These are phyloP conservation scores for Gobius niger DNA, from an alignment of 2,113 vertebrate species.

Conservation along the genomic window DNA sequence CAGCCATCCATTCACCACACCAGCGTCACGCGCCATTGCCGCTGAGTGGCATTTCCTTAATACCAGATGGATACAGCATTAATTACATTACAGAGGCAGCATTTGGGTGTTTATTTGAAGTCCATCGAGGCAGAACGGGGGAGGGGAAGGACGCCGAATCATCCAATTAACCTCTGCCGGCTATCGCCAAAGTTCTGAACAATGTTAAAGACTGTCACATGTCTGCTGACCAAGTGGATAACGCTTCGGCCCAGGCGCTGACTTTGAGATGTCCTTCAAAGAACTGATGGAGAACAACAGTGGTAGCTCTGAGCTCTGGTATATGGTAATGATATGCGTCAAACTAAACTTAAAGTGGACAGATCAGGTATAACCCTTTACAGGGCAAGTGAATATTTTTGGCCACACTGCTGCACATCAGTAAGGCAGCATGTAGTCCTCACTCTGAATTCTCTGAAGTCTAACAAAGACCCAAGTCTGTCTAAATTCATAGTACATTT, in stretches of 20 bases:
- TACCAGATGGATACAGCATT: constrained; percentile 61
- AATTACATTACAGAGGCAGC: constrained; percentile 59
- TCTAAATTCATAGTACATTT: no score
- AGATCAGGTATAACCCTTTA: no score
- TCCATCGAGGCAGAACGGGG: constrained; percentile 56
- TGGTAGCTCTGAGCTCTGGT: neutral
- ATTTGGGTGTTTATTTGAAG: constrained; percentile 60
- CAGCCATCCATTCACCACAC: constrained; percentile 42
- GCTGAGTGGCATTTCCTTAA: constrained; percentile 58
- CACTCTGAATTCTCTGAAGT: no score
- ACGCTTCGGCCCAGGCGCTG: neutral
- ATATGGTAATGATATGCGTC: no score
- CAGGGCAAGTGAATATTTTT: no score
- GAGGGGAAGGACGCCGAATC: constrained; percentile 43
- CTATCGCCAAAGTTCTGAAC: constrained; percentile 39
- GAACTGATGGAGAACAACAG: neutral
- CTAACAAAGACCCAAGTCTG: no score
- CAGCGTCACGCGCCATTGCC: constrained; percentile 41
- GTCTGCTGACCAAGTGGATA: constrained; percentile 1
- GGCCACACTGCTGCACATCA: no score
- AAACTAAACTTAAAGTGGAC: no score
- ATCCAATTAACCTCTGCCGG: constrained; percentile 57
- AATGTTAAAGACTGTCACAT: constrained; percentile 15
- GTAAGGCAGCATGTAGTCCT: no score
- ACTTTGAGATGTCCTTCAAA: constrained; percentile 13